Evolutionary conservation across 2,888 invertebrate species (phyloP).

Genomic region (Geotrupes spiniger): DNA sequence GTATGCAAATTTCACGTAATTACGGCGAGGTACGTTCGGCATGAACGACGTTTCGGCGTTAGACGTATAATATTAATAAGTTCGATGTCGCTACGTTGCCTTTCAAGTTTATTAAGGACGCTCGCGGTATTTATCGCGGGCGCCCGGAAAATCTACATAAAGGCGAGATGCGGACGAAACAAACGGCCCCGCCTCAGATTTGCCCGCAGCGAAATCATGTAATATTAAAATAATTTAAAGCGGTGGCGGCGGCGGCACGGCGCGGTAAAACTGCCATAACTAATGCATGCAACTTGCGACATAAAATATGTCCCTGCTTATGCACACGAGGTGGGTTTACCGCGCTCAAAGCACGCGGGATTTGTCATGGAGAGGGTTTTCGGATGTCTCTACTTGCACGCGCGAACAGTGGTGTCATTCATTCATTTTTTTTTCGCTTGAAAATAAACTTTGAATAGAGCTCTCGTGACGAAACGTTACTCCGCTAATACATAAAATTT

Average conservation of each 20-base stretch:
- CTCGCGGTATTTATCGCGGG: neutral
- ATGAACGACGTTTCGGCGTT: neutral
- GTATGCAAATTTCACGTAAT: neutral
- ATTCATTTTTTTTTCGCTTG: too few species aligned
- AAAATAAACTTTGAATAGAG: too few species aligned
- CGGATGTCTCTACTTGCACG: too few species aligned
- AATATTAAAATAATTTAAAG: slow-evolving; percentile 50
- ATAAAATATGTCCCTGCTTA: slow-evolving; percentile 37
- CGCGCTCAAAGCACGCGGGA: slow-evolving; percentile 35
- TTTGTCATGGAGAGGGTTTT: slow-evolving; percentile 34
- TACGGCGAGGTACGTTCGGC: neutral
- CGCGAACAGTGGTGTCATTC: too few species aligned
- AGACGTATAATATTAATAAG: neutral
- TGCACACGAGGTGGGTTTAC: slow-evolving; percentile 32
- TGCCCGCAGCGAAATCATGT: slow-evolving; percentile 45
- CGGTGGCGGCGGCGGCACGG: slow-evolving; percentile 32
- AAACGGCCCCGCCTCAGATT: slow-evolving; percentile 38
- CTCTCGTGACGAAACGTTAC: too few species aligned
- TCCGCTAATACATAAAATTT: too few species aligned
- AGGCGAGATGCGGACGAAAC: slow-evolving; percentile 4
- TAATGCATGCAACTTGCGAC: slow-evolving; percentile 36
- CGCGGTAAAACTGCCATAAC: slow-evolving; percentile 32
- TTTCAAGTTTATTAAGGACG: neutral
- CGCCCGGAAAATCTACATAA: slow-evolving; percentile 2
- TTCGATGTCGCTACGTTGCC: neutral